phyloP scores from a whole-genome alignment of 2,113 vertebrate genomes.

The Tichodroma muraria region DNA sequence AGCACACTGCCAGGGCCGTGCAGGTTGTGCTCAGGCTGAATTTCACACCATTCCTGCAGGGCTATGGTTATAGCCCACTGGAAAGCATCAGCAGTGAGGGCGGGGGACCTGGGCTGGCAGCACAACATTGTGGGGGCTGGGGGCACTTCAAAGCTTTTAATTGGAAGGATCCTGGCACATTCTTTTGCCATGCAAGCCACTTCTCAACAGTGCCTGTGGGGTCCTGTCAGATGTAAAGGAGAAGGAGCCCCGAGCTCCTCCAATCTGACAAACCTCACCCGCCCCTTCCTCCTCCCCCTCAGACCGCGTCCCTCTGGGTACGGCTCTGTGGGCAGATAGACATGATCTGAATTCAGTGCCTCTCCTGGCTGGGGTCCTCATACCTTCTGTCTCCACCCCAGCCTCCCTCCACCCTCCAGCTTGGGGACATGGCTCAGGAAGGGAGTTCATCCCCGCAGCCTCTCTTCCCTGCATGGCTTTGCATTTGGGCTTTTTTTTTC shows the following conservation, averaged over 20 bases:
- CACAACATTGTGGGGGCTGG: fast-evolving
- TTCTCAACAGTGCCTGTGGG: conserved; percentile 8
- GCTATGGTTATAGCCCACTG: background rate
- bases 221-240: conserved; percentile 39
- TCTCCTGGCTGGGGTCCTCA: background rate
- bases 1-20: background rate
- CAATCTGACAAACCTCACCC: conserved; percentile 28
- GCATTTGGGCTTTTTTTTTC: conserved; percentile 11
- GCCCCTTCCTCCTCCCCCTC: conserved; percentile 38
- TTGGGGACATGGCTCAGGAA: background rate
- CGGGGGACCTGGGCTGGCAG: background rate
- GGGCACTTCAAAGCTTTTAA: background rate
- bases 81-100: background rate
- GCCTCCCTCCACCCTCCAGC: background rate
- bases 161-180: conserved; percentile 29
- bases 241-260: conserved; percentile 2
- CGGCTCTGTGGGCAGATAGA: conserved; percentile 29
- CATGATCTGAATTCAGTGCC: conserved; percentile 41
- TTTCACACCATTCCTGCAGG: background rate
- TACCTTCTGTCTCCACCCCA: background rate
- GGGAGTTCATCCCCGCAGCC: conserved; percentile 23
- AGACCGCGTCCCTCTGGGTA: conserved; percentile 4
- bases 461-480: conserved; percentile 23
- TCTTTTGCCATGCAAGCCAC: background rate
- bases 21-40: background rate